Evolutionary conservation across 2,113 vertebrate genomes (phyloP).

Genomic region (Pelmatolapia mariae): DNA sequence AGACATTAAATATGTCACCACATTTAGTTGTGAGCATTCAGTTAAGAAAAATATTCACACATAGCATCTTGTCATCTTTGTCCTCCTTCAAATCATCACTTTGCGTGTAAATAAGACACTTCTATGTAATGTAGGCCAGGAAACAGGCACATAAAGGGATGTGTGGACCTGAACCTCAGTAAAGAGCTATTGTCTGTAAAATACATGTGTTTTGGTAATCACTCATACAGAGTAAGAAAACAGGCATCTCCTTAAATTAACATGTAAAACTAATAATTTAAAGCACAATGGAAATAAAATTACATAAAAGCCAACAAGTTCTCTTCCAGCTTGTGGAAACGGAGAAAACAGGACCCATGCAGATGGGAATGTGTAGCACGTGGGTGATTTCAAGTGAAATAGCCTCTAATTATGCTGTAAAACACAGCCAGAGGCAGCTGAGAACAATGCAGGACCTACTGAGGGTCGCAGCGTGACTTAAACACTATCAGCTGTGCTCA

Average conservation of each 20-base stretch:
- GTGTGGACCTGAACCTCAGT: background rate
- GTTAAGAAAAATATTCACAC: background rate
- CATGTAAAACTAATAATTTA: background rate
- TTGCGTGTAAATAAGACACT: background rate
- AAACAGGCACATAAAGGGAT: background rate
- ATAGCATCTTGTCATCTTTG: background rate
- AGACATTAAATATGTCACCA: background rate
- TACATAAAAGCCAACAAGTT: background rate
- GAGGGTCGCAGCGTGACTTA: constrained; percentile 56
- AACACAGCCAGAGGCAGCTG: constrained; percentile 58
- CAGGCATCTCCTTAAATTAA: background rate
- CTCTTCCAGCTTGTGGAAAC: background rate
- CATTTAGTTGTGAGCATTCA: background rate
- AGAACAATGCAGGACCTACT: constrained; percentile 69
- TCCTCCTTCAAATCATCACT: background rate
- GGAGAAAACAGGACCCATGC: background rate
- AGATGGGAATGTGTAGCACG: constrained; percentile 49
- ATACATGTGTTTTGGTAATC: background rate
- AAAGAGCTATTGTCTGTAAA: background rate
- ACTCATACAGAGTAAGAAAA: background rate
- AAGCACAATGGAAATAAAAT: background rate
- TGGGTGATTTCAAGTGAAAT: constrained; percentile 70
- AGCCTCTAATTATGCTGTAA: constrained; percentile 68
- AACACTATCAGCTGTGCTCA: constrained; percentile 83
- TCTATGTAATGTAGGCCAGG: background rate